These are phyloP conservation scores for Chromis chromis DNA, from an alignment of 2,797 vertebrate species.

Conservation along the genomic window DNA sequence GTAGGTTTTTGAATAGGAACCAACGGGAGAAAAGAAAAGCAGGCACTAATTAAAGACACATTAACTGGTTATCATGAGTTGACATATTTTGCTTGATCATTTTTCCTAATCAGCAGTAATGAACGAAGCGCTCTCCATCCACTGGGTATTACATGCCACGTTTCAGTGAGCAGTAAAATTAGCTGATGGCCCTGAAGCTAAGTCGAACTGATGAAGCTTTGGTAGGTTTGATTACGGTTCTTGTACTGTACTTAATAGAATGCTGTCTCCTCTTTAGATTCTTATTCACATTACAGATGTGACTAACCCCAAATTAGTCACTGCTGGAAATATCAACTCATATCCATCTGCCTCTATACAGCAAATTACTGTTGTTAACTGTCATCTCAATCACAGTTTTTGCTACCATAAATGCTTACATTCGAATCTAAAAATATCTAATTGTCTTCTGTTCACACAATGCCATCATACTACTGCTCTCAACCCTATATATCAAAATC, in stretches of 20 bases:
- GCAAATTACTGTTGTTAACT: conserved; percentile 34
- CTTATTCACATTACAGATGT: conserved; percentile 56
- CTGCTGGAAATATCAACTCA: conserved; percentile 51
- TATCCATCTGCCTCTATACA: conserved; percentile 19
- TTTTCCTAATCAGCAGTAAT: conserved; percentile 80
- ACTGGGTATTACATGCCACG: conserved; percentile 76
- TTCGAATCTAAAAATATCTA: conserved; percentile 26
- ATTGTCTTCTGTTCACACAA: conserved; percentile 1
- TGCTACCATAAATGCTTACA: conserved; percentile 21
- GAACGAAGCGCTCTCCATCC: conserved; percentile 69
- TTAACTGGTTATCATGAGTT: conserved; percentile 80
- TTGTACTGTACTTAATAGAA: conserved; percentile 69
- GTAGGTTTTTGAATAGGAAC: conserved; percentile 57
- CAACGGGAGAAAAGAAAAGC: conserved; percentile 63
- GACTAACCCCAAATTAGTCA: conserved; percentile 61
- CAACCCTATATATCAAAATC: neutral
- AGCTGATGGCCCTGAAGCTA: conserved; percentile 66
- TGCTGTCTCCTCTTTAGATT: conserved; percentile 54
- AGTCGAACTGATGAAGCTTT: conserved; percentile 69
- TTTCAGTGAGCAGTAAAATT: conserved; percentile 80
- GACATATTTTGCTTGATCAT: conserved; percentile 80
- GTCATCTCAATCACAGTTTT: conserved; percentile 33
- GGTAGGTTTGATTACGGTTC: conserved; percentile 71
- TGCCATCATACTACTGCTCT: conserved; percentile 5
- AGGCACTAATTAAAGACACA: conserved; percentile 79